Base-by-base conservation (phyloP, 1,140 invertebrate species). In the Bombyx mandarina region DNA sequence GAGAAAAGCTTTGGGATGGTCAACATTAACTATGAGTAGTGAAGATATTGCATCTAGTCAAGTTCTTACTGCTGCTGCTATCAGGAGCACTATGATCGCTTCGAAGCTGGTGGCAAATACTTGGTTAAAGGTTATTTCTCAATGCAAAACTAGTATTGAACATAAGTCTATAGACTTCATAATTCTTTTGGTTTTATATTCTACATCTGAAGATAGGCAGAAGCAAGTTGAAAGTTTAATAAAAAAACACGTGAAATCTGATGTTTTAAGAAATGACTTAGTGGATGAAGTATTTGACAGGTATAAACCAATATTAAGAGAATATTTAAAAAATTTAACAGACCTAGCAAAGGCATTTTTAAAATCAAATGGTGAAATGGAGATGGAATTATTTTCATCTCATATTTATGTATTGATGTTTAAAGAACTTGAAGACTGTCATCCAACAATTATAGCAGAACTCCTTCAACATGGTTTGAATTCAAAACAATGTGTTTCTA, bases 151-250 rank as follows among this genome's bases (percentile, higher is more conserved):
- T 4, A 63, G 58, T 55, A 72, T 74, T 45, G 82, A 86, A 53
- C 79, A 88, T 58, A 87, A 84, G 66, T 67, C 86, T 10, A 77
- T 89, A 54, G 86, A 89, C 72, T 75, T 88, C 57, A 71, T 88
- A 10, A 77, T 88, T 51, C 62, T 88, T 10, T 57, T 89, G 6
- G 79, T 88, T 43, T 61, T 84, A 26, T 82, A 76, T 69, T 80
- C 86, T 45, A 72, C 74, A 57, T 76, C 79, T 46, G 76, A 82
- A 61, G 79, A 84, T 48, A 79, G 72, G 53, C 77, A 87, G 65
- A 87, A 75, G 54, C 73, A 76, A 59, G 67, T 87, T 6, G 88
- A 88, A 58, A 78, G 65, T 58, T 47, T 83, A 46, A 71, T 88
- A 18, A 76, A 71, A 53, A 87, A 86, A 63, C 78, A 82, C 65